A percentile compares a stretch with the other conserved stretches of the same genome.
These are phyloP conservation scores for Sinonovacula constricta DNA, from an alignment of 1,140 invertebrate species.

Conservation along the genomic window DNA sequence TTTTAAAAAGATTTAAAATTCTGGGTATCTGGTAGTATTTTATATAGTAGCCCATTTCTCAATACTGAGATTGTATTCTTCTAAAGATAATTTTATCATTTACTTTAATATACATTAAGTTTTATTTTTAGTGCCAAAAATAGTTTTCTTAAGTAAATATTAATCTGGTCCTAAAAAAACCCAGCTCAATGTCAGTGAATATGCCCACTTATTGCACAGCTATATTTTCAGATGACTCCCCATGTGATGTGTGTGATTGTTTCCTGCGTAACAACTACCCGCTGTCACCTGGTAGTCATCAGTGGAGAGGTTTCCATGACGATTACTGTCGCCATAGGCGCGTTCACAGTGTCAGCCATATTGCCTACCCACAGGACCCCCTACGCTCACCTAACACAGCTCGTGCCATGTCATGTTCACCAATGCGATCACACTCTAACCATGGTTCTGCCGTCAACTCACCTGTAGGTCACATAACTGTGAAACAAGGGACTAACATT, in stretches of 20 bases:
- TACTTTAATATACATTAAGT: too few species aligned
- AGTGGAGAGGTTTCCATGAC: constrained; percentile 55
- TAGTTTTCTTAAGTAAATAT: too few species aligned
- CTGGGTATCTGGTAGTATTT: too few species aligned
- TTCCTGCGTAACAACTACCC: constrained; percentile 30
- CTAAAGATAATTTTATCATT: too few species aligned
- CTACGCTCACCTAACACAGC: constrained; percentile 58
- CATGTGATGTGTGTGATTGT: constrained; percentile 60
- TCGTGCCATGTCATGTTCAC: constrained; percentile 68
- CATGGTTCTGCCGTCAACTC: constrained; percentile 54
- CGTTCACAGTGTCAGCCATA: constrained; percentile 73
- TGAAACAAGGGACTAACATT: constrained; percentile 46
- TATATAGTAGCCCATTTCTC: too few species aligned
- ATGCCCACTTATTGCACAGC: too few species aligned
- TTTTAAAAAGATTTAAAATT: too few species aligned
- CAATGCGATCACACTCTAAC: constrained; percentile 52
- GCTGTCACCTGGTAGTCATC: constrained; percentile 32
- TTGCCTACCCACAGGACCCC: constrained; percentile 59
- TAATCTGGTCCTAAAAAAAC: too few species aligned
- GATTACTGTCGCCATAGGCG: constrained; percentile 69
- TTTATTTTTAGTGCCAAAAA: too few species aligned
- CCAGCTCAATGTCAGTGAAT: too few species aligned
- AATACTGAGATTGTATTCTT: too few species aligned
- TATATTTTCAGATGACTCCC: constrained; percentile 21
- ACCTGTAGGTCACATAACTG: constrained; percentile 51